Evolutionary conservation across 2,113 vertebrate species (phyloP).

Genomic region (Microcebus griseorufus): DNA sequence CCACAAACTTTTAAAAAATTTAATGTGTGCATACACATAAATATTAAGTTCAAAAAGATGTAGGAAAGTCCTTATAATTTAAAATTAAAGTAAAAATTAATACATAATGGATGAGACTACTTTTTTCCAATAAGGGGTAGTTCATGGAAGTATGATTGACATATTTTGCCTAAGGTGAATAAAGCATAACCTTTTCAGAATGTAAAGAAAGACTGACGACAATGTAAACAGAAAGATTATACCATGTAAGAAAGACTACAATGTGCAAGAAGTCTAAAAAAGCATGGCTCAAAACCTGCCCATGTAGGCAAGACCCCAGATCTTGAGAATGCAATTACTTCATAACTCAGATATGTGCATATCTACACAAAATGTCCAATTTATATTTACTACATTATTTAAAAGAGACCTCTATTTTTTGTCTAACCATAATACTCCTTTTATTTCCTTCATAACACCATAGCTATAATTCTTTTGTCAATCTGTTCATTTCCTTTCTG

Average conservation of each 20-base stretch:
- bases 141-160: not conserved
- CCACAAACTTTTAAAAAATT: not conserved
- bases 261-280: not conserved
- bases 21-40: not conserved
- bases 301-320: not conserved
- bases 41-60: not conserved
- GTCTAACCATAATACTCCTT: not conserved
- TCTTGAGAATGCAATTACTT: not conserved
- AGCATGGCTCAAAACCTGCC: not conserved
- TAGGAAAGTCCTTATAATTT: not conserved
- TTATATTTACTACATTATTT: not conserved
- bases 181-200: not conserved
- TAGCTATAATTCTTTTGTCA: not conserved
- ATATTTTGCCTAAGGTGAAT: not conserved
- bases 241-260: not conserved
- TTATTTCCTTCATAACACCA: not conserved
- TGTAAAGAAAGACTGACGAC: not conserved
- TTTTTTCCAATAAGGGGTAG: not conserved
- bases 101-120: not conserved
- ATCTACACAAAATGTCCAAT: not conserved
- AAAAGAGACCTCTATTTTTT: not conserved
- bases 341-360: not conserved
- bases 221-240: not conserved
- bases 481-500: too few relatives aligned
- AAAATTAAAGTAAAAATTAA: not conserved